Evolutionary conservation across 2,113 vertebrate genomes (phyloP), one percentile per base, ranked within the genome.

Genomic region (Oreochromis aureus): DNA sequence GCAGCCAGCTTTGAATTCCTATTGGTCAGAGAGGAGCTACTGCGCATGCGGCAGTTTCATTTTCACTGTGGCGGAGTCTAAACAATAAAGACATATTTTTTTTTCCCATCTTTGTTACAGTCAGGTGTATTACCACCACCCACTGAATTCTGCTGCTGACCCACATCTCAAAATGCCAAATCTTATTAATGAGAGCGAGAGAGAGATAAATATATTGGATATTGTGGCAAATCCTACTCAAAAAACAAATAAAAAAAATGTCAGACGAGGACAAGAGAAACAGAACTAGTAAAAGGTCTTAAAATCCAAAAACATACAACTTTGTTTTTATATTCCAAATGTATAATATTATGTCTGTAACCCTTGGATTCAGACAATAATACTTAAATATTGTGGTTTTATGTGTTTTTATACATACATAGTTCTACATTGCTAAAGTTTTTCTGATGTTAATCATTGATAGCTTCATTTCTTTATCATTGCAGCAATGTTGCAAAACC

Each of bases 51-150:
- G 1, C 13, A 59, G 56, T 59, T 16, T 59, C 0, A 30, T 59
- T 16, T 16, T 5, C 0, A 16, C 0, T 30, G 3, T 9, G 13
- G 2, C 0, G 3, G 7, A 58, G 0, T 58, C 24, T 16, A 58
- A 16, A 3, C 7, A 3, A 16, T 0, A 58, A 27, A 27, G 2
- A 30, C 3, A 58, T 34, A 34, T 39, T 58, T 16, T 24, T 2
- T 1, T 16, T 30, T 2, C 13, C 27, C 3, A n/a, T 30, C 7
- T 59, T 9, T 16, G 24, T 16, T 59, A 16, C 0, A 16, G 27
- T 59, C 7, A 59, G 13, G 0, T 30, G 7, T 59, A 0, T 32
- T 6, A 59, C 0, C 0, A 32, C 56, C 56, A 2, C 15, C 27
- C 27, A 59, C 56, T 59, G 56, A 32, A 6, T 32, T 59, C 56